Conservation (phyloP, 2,888 invertebrate species). For the Augiades crinisus region DNA sequence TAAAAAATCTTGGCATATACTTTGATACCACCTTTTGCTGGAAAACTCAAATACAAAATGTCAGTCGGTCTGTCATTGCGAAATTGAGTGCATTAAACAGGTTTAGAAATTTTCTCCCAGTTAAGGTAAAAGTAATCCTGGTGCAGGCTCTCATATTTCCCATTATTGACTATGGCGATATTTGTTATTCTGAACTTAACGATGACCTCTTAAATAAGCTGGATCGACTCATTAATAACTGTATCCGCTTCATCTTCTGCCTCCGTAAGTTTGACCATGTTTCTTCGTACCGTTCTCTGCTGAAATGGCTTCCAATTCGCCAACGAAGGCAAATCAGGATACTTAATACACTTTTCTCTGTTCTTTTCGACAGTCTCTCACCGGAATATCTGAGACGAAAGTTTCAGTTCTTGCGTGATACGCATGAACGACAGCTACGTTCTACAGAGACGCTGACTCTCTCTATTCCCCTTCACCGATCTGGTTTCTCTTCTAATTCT, state of each 20-base stretch:
- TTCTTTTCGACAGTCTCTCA: not conserved
- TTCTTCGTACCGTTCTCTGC: not conserved
- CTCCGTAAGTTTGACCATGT: not conserved
- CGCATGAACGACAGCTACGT: too few relatives aligned
- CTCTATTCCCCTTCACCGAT: too few relatives aligned
- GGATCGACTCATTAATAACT: not conserved
- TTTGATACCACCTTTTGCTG: too few relatives aligned
- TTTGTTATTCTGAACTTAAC: too few relatives aligned
- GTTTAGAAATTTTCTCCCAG: not conserved
- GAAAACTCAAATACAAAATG: not conserved
- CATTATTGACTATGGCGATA: not conserved
- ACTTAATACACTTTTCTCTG: not conserved
- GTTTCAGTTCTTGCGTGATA: too few relatives aligned
- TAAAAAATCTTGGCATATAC: not conserved
- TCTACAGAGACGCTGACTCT: too few relatives aligned
- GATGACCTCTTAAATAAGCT: too few relatives aligned
- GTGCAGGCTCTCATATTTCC: slow-evolving; percentile 7
- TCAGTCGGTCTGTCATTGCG: not conserved
- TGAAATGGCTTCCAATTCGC: too few relatives aligned
- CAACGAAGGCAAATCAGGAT: too few relatives aligned
- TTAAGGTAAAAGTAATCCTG: slow-evolving; percentile 1
- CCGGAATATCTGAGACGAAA: not conserved
- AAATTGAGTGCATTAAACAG: not conserved
- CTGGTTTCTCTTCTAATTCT: too few relatives aligned
- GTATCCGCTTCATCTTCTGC: not conserved